Conservation (phyloP, 2,888 invertebrate species). For the Anaspis maculata region DNA sequence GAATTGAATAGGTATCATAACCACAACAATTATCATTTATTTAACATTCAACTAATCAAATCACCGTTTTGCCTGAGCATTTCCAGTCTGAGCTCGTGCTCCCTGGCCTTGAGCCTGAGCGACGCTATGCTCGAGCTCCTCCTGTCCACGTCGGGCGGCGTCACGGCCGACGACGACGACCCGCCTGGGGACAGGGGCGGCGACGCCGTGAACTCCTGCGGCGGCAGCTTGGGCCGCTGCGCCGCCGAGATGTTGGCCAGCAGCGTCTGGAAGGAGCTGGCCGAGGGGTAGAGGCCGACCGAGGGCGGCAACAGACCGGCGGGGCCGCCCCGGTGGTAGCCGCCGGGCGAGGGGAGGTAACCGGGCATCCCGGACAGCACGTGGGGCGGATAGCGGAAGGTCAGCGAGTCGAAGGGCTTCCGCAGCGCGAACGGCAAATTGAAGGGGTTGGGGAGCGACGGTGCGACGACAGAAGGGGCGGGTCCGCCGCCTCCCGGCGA, state of each 20-base stretch:
- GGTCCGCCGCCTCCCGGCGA: conserved; percentile 51
- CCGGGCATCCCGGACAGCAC: conserved; percentile 50
- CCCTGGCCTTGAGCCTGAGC: conserved; percentile 77
- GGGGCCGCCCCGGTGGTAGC: conserved; percentile 53
- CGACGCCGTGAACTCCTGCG: conserved; percentile 45
- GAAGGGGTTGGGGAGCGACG: conserved; percentile 76
- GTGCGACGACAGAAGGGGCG: conserved; percentile 59
- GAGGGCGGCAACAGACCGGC: conserved; percentile 57
- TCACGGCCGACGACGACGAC: conserved; percentile 35
- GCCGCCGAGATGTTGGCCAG: conserved; percentile 70
- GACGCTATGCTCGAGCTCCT: conserved; percentile 83
- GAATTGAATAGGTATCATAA: too few relatives aligned
- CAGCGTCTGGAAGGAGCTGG: conserved; percentile 74
- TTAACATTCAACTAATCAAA: conserved; percentile 73
- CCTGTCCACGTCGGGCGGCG: conserved; percentile 65
- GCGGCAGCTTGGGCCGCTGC: conserved; percentile 48
- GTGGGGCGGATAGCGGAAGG: conserved; percentile 63
- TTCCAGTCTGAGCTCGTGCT: conserved; percentile 79
- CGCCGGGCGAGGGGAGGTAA: conserved; percentile 45
- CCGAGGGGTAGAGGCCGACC: conserved; percentile 50
- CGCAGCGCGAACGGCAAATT: conserved; percentile 69
- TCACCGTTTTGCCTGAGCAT: conserved; percentile 72
- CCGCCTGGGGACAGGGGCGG: conserved; percentile 47
- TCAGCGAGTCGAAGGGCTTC: conserved; percentile 66
- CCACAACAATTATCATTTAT: too few relatives aligned